Evolutionary conservation across 23 tunicate genomes (phyloP).

Genomic region (Trididemnum clinides): DNA sequence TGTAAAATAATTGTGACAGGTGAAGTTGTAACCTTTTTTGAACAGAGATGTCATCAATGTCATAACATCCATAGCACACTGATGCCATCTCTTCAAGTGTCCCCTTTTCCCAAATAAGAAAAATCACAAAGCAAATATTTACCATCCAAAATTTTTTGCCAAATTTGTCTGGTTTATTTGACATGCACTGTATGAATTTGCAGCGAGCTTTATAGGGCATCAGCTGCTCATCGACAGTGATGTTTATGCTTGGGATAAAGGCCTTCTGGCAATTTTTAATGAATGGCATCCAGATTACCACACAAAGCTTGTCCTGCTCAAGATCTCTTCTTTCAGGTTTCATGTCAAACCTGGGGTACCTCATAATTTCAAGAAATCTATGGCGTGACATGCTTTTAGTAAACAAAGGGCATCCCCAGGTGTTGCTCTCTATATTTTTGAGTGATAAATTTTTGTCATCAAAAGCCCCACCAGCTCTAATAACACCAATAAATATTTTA

Average conservation of each 20-base stretch:
- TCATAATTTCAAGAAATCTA: not conserved
- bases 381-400: not conserved
- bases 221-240: not conserved
- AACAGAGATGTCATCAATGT: not conserved
- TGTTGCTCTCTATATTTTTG: too few relatives aligned
- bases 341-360: not conserved
- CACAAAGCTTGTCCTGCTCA: not conserved
- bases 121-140: not conserved
- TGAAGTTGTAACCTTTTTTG: not conserved
- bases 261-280: not conserved
- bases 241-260: not conserved
- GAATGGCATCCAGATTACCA: not conserved
- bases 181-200: not conserved
- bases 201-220: not conserved
- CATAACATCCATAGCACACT: not conserved
- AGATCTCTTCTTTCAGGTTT: not conserved
- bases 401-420: not conserved
- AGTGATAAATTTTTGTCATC: too few relatives aligned
- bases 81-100: not conserved
- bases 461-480: too few relatives aligned
- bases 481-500: too few relatives aligned
- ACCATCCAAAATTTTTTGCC: not conserved
- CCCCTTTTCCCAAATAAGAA: not conserved
- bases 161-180: not conserved
- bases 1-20: not conserved